Evolutionary conservation across 2,113 vertebrate genomes (phyloP).

Genomic region (Phylloscopus whistleri): DNA sequence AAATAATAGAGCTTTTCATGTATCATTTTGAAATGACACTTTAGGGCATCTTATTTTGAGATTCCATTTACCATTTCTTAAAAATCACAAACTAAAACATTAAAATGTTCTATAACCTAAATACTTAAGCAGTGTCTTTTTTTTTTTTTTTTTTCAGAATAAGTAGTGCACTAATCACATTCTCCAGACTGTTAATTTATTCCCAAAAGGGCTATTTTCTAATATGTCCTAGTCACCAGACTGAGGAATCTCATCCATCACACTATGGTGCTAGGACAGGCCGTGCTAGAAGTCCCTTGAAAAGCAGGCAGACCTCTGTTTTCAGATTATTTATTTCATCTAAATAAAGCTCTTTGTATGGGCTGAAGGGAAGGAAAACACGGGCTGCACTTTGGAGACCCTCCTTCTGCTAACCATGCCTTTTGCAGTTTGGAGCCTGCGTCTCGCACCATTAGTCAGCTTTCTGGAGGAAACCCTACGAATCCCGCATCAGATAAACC

Average conservation of each 20-base stretch:
- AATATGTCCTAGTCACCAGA: neutral
- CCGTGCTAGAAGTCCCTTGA: neutral
- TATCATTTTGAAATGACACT: neutral
- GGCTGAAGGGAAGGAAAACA: neutral
- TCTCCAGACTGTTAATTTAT: neutral
- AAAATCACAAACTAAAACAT: neutral
- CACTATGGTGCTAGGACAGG: rapidly evolving
- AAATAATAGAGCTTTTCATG: neutral
- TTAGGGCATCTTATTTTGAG: neutral
- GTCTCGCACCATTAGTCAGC: neutral
- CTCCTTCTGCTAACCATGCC: neutral
- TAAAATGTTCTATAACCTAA: neutral
- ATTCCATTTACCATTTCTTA: neutral
- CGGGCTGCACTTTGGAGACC: neutral
- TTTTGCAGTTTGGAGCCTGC: neutral
- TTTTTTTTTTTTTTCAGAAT: neutral
- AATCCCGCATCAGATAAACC: neutral
- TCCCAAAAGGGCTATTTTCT: neutral
- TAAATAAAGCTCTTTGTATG: neutral
- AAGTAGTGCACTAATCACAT: neutral
- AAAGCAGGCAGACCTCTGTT: neutral
- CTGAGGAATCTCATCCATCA: neutral
- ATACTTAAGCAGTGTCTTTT: neutral
- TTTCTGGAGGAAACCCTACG: neutral
- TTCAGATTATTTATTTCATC: neutral